Base-by-base conservation (phyloP, 2,797 vertebrate species). In the Linurgus olivaceus region DNA sequence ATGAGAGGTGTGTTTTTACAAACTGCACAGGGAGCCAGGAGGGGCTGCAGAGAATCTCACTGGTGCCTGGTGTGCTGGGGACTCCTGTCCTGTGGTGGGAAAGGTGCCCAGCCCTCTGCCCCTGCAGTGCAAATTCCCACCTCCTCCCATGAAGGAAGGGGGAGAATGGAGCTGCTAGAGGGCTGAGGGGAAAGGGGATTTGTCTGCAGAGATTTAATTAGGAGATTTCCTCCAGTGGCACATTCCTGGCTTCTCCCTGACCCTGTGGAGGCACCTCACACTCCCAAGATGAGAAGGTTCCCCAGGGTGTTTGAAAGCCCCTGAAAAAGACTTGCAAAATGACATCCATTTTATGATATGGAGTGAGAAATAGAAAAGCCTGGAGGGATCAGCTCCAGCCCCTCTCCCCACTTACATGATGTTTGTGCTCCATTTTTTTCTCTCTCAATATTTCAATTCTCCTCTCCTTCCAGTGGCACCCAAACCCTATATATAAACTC, bases 21-120 rank as follows among this genome's bases (percentile, higher is more conserved):
- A 33, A 29, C 9, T 45, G 28, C 8, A 2, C 0, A 0, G 48
- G 40, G 28, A 63, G 10, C 14, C 24, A 9, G 0, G 0, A 44
- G 28, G 19, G 31, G 47, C 47, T 91, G 74, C 47, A 26, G 38
- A 6, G 45, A 24, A 25, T 28, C 62, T 33, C 47, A 33, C 28
- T 4, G 0, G 33, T 57, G 40, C 45, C 45, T 3, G 1, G 2
- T 33, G 20, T 58, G 26, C 67, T 54, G 62, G 26, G 68, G 18
- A n/a, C 17, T 45, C 31, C 0, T 3, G 28, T 82, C 28, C 75
- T 37, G 44, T 3, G 5, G 7, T 62, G 44, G 63, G n/a, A 76
- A 91, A 76, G 13, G 23, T 40, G 25, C 19, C 51, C 71, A 33
- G 7, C 17, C 48, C 28, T 80, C 74, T 54, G 23, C 19, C 3